Evolutionary conservation across 1,140 invertebrate genomes (phyloP).

Genomic region (Micrasema longulum): DNA sequence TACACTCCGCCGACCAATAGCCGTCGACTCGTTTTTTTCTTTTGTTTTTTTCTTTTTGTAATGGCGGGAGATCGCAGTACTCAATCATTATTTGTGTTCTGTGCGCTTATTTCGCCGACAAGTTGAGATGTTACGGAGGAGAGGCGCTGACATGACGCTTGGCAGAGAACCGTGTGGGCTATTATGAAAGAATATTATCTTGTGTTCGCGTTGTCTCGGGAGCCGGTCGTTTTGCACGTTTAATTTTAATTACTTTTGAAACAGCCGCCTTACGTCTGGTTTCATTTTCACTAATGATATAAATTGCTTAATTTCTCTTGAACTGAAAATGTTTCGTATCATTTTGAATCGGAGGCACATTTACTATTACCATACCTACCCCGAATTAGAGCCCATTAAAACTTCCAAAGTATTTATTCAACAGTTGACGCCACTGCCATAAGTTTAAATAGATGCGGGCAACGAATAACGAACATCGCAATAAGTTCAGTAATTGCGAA

Average conservation of each 20-base stretch:
- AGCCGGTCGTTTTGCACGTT: constrained; percentile 16
- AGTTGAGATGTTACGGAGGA: constrained; percentile 32
- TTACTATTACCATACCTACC: too few species aligned
- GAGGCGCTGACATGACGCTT: constrained; percentile 10
- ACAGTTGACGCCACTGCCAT: too few species aligned
- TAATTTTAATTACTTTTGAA: constrained; percentile 7
- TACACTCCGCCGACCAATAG: constrained; percentile 25
- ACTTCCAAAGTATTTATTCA: too few species aligned
- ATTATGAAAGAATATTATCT: constrained; percentile 16
- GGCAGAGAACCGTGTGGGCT: constrained; percentile 25
- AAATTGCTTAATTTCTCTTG: too few species aligned
- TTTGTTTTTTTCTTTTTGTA: constrained; percentile 6
- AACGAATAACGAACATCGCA: too few species aligned
- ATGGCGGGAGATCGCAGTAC: constrained; percentile 32
- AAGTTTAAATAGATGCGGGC: too few species aligned
- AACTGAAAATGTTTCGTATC: too few species aligned
- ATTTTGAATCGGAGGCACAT: too few species aligned
- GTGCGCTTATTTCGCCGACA: constrained; percentile 28
- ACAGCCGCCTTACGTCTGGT: neutral
- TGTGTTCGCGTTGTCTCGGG: neutral
- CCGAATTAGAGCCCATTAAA: too few species aligned
- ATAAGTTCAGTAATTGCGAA: too few species aligned
- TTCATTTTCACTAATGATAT: constrained; percentile 1
- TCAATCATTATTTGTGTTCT: constrained; percentile 39
- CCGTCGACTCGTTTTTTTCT: constrained; percentile 2